phyloP scores from a whole-genome alignment of 2,113 vertebrate genomes.

The Caranx ignobilis region DNA sequence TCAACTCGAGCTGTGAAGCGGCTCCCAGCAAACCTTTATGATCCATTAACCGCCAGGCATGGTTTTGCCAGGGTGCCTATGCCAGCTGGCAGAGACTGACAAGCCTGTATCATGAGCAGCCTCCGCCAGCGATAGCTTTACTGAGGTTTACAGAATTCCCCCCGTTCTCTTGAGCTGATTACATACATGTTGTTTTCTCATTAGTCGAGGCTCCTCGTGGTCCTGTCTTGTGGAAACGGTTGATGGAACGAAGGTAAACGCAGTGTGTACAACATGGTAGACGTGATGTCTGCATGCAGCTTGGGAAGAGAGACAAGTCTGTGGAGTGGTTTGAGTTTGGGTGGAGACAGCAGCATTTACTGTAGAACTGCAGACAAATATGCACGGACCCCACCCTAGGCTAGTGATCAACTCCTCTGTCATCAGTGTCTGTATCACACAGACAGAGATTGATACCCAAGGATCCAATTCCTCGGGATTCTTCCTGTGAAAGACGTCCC shows the following conservation, averaged over 20 bases:
- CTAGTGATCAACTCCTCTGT: constrained; percentile 80
- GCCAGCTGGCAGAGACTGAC: constrained; percentile 73
- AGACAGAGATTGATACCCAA: constrained; percentile 80
- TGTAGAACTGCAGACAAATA: constrained; percentile 84
- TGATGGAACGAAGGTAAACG: constrained; percentile 73
- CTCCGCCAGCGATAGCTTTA: constrained; percentile 65
- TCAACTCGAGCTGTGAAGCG: constrained; percentile 76
- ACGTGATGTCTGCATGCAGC: constrained; percentile 74
- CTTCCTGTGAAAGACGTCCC: constrained; percentile 67
- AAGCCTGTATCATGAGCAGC: constrained; percentile 59
- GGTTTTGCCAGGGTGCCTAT: constrained; percentile 64
- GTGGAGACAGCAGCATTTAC: constrained; percentile 83
- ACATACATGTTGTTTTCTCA: constrained; percentile 77
- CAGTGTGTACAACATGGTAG: constrained; percentile 56
- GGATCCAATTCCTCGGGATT: constrained; percentile 75
- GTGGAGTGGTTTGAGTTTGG: constrained; percentile 80
- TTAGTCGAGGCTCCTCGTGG: constrained; percentile 65
- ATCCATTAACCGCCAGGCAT: constrained; percentile 73
- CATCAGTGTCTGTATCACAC: constrained; percentile 81
- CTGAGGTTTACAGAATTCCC: constrained; percentile 70
- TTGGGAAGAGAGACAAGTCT: constrained; percentile 73
- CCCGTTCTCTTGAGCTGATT: constrained; percentile 64
- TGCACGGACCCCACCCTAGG: constrained; percentile 79
- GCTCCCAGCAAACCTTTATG: constrained; percentile 78
- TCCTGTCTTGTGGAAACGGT: constrained; percentile 65